phyloP scores from a whole-genome alignment of 1,140 invertebrate species.

The Cotesia typhae region DNA sequence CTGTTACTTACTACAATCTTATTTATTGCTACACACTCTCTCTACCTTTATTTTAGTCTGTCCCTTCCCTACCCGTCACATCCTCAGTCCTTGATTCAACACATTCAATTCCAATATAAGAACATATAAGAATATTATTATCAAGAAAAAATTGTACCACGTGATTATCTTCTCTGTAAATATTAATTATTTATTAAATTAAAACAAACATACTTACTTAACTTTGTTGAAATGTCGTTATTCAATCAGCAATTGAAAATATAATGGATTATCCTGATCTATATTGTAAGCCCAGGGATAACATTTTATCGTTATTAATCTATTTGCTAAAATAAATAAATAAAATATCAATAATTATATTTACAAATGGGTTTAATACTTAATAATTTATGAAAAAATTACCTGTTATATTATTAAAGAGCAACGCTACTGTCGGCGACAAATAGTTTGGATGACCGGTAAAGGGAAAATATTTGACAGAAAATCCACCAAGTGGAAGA shows the following conservation, averaged over 20 bases:
- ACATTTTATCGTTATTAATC: constrained; percentile 52
- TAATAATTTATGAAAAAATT: too few relatives aligned
- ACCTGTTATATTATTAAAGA: constrained; percentile 72
- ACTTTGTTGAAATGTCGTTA: not conserved
- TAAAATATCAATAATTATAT: too few relatives aligned
- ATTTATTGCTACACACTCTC: too few relatives aligned
- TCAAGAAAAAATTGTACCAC: too few relatives aligned
- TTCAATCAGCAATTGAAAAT: constrained; percentile 53
- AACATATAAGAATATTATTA: too few relatives aligned
- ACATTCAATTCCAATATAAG: too few relatives aligned
- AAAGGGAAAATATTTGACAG: constrained; percentile 83
- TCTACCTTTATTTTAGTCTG: too few relatives aligned
- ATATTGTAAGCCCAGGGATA: constrained; percentile 53
- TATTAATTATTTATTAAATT: not conserved
- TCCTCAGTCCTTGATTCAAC: too few relatives aligned
- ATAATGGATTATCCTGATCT: constrained; percentile 39
- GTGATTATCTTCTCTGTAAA: too few relatives aligned
- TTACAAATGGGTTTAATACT: too few relatives aligned
- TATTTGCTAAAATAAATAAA: constrained; percentile 43
- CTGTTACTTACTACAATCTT: too few relatives aligned
- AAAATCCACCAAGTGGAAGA: constrained; percentile 76
- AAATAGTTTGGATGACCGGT: constrained; percentile 77
- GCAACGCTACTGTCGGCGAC: constrained; percentile 85
- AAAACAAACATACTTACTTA: not conserved
- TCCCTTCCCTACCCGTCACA: too few relatives aligned